Evolutionary conservation across 2,797 vertebrate species (phyloP), one percentile per base, ranked within the genome.

Genomic region (Melanotaenia nigrans): DNA sequence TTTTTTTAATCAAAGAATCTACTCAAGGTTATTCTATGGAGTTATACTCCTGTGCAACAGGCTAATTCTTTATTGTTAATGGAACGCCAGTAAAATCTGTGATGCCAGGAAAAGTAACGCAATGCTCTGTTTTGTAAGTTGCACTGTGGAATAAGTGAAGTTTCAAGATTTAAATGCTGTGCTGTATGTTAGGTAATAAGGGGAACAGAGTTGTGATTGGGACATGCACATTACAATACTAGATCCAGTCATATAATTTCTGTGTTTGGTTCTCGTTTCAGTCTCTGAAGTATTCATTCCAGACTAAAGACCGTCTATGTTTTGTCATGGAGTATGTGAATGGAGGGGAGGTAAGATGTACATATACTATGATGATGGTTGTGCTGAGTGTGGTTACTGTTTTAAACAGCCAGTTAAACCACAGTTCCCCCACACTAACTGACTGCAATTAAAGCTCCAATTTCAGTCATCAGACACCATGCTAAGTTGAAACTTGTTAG

Each of bases 311-410:
- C 91, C 97, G 97, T 77, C 95, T 99, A 83, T 99, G 97, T 95
- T 98, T 99, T 85, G 97, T 98, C 90, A 99, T 99, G 97, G 97
- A 99, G 85, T 99, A 99, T 88, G 97, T 99, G 89, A 99, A 99
- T 1, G 97, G 97, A 78, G 97, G 97, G 91, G 97, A 99, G 97
- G 97, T 98, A 90, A 94, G 95, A 79, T 3, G 45, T n/a, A 42
- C 40, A 16, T 42, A 20, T 20, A 51, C 13, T 25, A 13, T 47
- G 8, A 45, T 30, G 16, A 57, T 61, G 54, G 4, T 49, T 67
- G 54, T 63, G 24, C 54, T 60, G 30, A 56, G 35, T 73, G 75
- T 75, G 78, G 49, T 25, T 53, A 9, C 49, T 60, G 71, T 33
- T 79, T 63, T 28, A n/a, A 70, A 73, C 63, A 82, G 79, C 73